phyloP scores from a whole-genome alignment of 2,888 invertebrate species.

The Drosophila anomalata region DNA sequence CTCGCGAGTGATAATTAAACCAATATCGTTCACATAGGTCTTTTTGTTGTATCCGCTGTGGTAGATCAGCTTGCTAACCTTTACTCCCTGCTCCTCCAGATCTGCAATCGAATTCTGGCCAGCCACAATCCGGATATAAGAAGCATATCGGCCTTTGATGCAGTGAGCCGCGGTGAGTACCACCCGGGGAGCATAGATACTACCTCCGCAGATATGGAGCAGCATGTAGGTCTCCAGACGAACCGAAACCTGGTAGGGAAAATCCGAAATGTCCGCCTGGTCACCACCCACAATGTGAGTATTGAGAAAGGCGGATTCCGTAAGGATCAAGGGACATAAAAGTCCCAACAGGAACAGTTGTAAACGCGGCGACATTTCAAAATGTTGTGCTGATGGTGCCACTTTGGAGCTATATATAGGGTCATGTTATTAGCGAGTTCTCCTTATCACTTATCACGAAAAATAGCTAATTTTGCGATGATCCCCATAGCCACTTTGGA shows the following conservation, averaged over 20 bases:
- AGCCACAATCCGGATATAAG: slow-evolving; percentile 68
- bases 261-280: slow-evolving; percentile 58
- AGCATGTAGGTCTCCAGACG: slow-evolving; percentile 67
- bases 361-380: slow-evolving; percentile 44
- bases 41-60: slow-evolving; percentile 70
- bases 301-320: slow-evolving; percentile 40
- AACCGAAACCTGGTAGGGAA: slow-evolving; percentile 73
- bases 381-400: slow-evolving; percentile 8
- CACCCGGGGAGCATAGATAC: slow-evolving; percentile 58
- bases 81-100: slow-evolving; percentile 62
- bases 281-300: slow-evolving; percentile 66
- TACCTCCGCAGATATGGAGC: slow-evolving; percentile 76
- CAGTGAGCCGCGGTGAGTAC: slow-evolving; percentile 76
- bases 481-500: slow-evolving; percentile 54
- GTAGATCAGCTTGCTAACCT: slow-evolving; percentile 63
- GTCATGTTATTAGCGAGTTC: not conserved
- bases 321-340: slow-evolving; percentile 32
- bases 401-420: slow-evolving; percentile 47
- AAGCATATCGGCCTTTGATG: slow-evolving; percentile 72
- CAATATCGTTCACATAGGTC: slow-evolving; percentile 86
- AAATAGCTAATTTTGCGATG: slow-evolving; percentile 40
- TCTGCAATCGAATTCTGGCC: slow-evolving; percentile 72
- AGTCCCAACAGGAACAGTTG: slow-evolving; percentile 43
- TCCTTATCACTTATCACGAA: slow-evolving; percentile 55
- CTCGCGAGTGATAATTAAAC: slow-evolving; percentile 85